Conservation (phyloP, 2,888 invertebrate species). For the Ornithoptera priamus region DNA sequence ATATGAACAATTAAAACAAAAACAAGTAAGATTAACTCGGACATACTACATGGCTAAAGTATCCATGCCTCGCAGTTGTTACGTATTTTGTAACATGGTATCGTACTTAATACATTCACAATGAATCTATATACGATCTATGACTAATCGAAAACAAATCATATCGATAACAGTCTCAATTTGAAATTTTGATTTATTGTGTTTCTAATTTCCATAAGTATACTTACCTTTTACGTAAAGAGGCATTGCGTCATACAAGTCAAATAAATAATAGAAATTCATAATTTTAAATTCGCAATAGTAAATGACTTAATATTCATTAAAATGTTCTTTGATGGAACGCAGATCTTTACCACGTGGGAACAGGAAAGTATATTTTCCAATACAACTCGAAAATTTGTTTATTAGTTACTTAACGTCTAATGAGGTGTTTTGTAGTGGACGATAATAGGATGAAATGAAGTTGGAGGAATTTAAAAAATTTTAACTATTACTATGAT, state of each 20-base stretch:
- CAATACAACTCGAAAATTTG: too few species aligned
- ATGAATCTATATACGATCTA: not conserved
- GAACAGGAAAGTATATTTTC: too few species aligned
- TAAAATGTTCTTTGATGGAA: too few species aligned
- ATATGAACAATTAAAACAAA: not conserved
- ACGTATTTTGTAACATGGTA: not conserved
- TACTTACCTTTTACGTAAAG: not conserved
- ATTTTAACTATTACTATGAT: too few species aligned
- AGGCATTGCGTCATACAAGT: not conserved
- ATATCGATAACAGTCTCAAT: slow-evolving; percentile 15
- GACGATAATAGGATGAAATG: too few species aligned
- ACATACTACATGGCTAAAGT: not conserved
- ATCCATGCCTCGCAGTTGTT: not conserved
- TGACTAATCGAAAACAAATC: slow-evolving; percentile 15
- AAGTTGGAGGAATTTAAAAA: too few species aligned
- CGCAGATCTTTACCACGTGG: too few species aligned
- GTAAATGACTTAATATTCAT: too few species aligned
- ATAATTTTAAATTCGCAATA: not conserved
- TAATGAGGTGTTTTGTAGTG: too few species aligned
- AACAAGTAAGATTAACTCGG: not conserved
- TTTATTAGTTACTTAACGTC: too few species aligned
- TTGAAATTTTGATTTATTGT: slow-evolving; percentile 10
- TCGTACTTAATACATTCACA: not conserved
- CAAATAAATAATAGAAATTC: not conserved
- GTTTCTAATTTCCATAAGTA: not conserved